These are phyloP conservation scores for Hydrolagus colliei DNA, from an alignment of 2,797 vertebrate genomes.

Conservation along the genomic window DNA sequence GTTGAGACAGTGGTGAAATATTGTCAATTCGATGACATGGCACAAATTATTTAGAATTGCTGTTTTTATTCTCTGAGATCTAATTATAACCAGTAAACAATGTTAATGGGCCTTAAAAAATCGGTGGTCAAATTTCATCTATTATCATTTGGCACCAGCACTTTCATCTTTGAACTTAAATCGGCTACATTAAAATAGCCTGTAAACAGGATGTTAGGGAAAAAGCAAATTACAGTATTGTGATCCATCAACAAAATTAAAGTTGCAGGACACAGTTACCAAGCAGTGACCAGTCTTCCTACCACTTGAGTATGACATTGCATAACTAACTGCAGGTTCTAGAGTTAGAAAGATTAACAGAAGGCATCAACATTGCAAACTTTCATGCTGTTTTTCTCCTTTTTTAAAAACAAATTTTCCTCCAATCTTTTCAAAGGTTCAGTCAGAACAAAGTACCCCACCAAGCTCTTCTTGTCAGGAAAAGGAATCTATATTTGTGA, in stretches of 20 bases:
- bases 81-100: neutral
- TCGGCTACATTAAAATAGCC: neutral
- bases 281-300: neutral
- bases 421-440: no score
- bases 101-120: neutral
- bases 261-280: neutral
- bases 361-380: no score
- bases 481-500: no score
- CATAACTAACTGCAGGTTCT: neutral
- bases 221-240: neutral
- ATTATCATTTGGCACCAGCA: neutral
- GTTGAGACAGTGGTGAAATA: neutral
- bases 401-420: no score
- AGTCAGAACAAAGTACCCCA: no score
- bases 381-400: no score
- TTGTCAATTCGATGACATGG: neutral
- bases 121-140: neutral
- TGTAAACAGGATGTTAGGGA: constrained; percentile 3
- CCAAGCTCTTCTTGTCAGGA: no score
- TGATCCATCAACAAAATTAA: neutral
- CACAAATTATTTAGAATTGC: neutral
- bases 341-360: neutral
- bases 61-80: neutral
- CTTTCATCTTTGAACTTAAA: neutral
- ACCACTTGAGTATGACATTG: neutral